phyloP scores from a whole-genome alignment of 1,140 invertebrate species.

The Hyles euphorbiae region DNA sequence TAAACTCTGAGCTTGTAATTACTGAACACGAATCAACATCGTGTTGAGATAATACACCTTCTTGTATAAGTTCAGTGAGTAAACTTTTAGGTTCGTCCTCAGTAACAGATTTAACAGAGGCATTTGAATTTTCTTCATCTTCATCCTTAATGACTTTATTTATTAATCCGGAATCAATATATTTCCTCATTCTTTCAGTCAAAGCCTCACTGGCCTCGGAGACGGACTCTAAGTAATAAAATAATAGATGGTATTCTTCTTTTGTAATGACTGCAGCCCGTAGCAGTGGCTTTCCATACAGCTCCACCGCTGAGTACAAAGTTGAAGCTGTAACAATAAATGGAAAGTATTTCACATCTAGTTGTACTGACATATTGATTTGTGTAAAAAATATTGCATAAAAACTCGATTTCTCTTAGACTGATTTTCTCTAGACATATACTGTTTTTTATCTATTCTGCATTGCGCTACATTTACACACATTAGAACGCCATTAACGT shows the following conservation, averaged over 20 bases:
- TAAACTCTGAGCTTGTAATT: conserved; percentile 46
- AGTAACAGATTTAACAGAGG: conserved; percentile 25
- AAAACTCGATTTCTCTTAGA: too few relatives aligned
- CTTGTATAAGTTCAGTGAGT: conserved; percentile 64
- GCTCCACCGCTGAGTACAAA: conserved; percentile 63
- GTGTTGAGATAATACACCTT: conserved; percentile 62
- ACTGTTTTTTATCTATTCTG: too few relatives aligned
- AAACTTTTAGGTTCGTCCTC: conserved; percentile 57
- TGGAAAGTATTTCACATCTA: conserved; percentile 24
- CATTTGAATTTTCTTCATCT: conserved; percentile 26
- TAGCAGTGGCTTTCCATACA: conserved; percentile 67
- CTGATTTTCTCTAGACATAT: too few relatives aligned
- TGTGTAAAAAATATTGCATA: too few relatives aligned
- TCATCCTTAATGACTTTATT: conserved; percentile 33
- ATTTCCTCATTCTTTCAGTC: conserved; percentile 66
- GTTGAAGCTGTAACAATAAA: conserved; percentile 65
- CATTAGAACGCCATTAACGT: too few relatives aligned
- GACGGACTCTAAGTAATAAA: conserved; percentile 69
- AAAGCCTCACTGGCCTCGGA: conserved; percentile 68
- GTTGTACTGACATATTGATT: neutral
- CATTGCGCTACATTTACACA: too few relatives aligned
- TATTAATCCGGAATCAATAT: conserved; percentile 68
- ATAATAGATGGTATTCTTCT: conserved; percentile 67
- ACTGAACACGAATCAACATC: conserved; percentile 62
- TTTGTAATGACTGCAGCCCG: conserved; percentile 65